Base-by-base conservation (phyloP, 37 sponge, comb jelly and placozoan genomes). In the Bolinopsis microptera region DNA sequence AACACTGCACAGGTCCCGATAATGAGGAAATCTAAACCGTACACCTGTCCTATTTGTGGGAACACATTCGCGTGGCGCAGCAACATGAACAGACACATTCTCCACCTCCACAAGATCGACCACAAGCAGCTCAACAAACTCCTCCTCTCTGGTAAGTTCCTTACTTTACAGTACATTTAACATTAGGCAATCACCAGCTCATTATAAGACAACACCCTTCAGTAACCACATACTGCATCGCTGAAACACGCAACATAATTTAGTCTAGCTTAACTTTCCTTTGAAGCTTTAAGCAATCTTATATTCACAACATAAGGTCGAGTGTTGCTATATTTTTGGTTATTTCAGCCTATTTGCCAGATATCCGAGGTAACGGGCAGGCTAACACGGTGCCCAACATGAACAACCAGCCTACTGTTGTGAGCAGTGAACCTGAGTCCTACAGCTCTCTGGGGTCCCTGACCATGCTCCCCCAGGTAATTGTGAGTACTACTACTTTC, bases 101-200 rank as follows among this genome's bases (percentile, higher is more conserved):
- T 86, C 21, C 90, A 86, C 61, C 90, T 86, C 16, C 90, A 86
- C 90, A 86, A 86, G 61, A 86, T 86, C 23, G 90, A 86, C 90
- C 90, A 86, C 90, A 86, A 86, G 61, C 90, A 86, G 36, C 90
- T 86, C 90, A 86, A 86, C 61, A 86, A 86, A 40, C 90, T 86
- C 23, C 61, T 86, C 0, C 90, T 86, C 13, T 86, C 90, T 2
- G 90, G 90, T 86, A 38, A 86, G 90, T 86, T 38, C 2, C 13
- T 16, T 41, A 21, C 83, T 70, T n/a, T n/a, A n/a, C n/a, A n/a
- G n/a, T n/a, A n/a, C n/a, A n/a, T n/a, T n/a, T n/a, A n/a, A n/a
- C n/a, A n/a, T n/a, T n/a, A n/a, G n/a, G n/a, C n/a, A n/a, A n/a
- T n/a, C n/a, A n/a, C n/a, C n/a, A n/a, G n/a, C n/a, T n/a, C n/a